Evolutionary conservation across 1,140 invertebrate species (phyloP), one percentile per base, ranked within the genome.

Genomic region (Drosophila oshimai): DNA sequence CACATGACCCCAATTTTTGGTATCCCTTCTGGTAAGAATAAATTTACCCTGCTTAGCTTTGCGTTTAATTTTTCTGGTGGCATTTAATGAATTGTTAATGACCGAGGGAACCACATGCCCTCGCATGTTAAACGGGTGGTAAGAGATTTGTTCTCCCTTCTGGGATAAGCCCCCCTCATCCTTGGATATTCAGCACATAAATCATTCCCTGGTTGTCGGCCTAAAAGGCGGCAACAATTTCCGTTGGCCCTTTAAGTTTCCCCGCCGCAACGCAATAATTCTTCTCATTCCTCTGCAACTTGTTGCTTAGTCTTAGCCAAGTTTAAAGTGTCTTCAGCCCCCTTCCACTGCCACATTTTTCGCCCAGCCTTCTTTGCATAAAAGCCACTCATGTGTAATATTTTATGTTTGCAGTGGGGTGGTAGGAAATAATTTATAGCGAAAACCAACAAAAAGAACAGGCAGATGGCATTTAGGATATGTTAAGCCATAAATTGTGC

Each of bases 221-320:
- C 61, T 73, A 73, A 81, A 58, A 73, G 67, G 77, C 77, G 72
- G 67, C 77, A 83, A 81, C 72, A 58, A 69, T 68, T 81, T 60
- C 68, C 72, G 37, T 29, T 45, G 29, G 53, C 45, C 54, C 74
- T 58, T 71, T 65, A 74, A 62, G 50, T 36, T 49, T 58, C 33
- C 58, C 22, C 50, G 28, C 51, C 60, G 34, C 29, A 39, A 12
- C 18, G 37, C 36, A 45, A 24, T 26, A 37, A 45, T 49, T 74
- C 31, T 53, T 46, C 12, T 10, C 34, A 4, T 41, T 34, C 15
- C 34, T 15, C 1, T 51, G 26, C 6, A 39, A 81, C 77, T 81
- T 81, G 77, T 80, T 81, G 77, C 77, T 75, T 37, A 34, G 45
- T 42, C 77, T 75, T 37, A 34, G 45, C 46, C 44, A 37, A 65